Evolutionary conservation across 2,888 invertebrate genomes (phyloP), one percentile per base, ranked within the genome.

Genomic region (Andrena chrysosceles): DNA sequence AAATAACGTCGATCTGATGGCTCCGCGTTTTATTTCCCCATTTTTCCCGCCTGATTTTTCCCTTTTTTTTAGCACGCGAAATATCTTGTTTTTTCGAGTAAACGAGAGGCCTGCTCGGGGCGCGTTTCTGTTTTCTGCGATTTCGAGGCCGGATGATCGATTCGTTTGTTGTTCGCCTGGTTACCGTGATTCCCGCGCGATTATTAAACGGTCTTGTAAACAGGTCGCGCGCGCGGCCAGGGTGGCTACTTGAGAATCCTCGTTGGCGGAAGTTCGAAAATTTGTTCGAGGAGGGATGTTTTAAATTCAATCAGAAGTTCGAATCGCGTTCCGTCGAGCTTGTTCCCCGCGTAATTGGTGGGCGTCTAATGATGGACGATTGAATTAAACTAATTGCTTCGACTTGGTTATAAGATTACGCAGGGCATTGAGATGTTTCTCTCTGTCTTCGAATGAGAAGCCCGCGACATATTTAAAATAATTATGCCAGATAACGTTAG

Each of bases 61-160:
- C n/a, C 20, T 13, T 56, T 23, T 23, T 23, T 23, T 13, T 4
- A 3, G 7, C n/a, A 20, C 26, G 16, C 0, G 16, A 63, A 31
- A 31, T 62, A n/a, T n/a, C 52, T 26, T 63, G 33, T 35, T 60
- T 56, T 56, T 59, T 60, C 7, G 31, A n/a, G 5, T n/a, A 33
- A 31, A 49, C 23, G 16, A 6, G 16, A 10, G 56, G 13, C 23
- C 31, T n/a, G 16, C 16, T 29, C 31, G 49, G 33, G 7, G 49
- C 31, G 31, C 13, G 60, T 7, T 10, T 29, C 33, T 49, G 26
- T n/a, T 67, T 13, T 42, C 13, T 67, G 7, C 26, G 6, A 68
- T 68, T 49, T 60, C 13, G 16, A 1, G 48, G 23, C 4, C n/a
- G 68, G 13, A 33, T 60, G 74, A 75, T 75, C 68, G 74, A 75